phyloP scores from a whole-genome alignment of 1,140 invertebrate genomes.

The Oncopeltus fasciatus region DNA sequence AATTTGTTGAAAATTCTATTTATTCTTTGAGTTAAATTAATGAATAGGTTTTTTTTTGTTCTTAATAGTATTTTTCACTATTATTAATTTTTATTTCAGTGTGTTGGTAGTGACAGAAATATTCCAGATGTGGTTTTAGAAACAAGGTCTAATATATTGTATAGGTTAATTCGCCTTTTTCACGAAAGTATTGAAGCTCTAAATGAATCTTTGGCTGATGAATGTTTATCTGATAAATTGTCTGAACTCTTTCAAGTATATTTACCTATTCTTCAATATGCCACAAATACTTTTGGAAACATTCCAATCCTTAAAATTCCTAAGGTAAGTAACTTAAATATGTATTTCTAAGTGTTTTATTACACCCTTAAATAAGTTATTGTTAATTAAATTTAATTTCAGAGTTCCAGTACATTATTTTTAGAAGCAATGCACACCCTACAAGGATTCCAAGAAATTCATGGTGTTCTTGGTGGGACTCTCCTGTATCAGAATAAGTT shows the following conservation, averaged over 20 bases:
- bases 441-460: constrained; percentile 55
- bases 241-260: constrained; percentile 73
- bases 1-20: background rate
- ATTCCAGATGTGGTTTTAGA: constrained; percentile 64
- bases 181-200: constrained; percentile 60
- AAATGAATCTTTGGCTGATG: constrained; percentile 39
- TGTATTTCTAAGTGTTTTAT: background rate
- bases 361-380: background rate
- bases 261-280: constrained; percentile 60
- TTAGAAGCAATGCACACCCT: constrained; percentile 66
- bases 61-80: no score
- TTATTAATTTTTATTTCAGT: constrained; percentile 35
- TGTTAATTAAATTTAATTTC: constrained; percentile 19
- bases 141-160: constrained; percentile 52
- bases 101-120: constrained; percentile 69
- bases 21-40: background rate
- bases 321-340: constrained; percentile 38
- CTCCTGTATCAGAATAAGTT: constrained; percentile 72
- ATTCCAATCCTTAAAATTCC: constrained; percentile 60
- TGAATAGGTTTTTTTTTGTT: background rate
- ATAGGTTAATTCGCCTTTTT: constrained; percentile 58
- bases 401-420: constrained; percentile 67
- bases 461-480: constrained; percentile 56
- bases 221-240: constrained; percentile 54
- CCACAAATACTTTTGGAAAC: constrained; percentile 60